These are phyloP conservation scores for Synanthedon formicaeformis DNA, from an alignment of 2,888 invertebrate species.

Conservation along the genomic window DNA sequence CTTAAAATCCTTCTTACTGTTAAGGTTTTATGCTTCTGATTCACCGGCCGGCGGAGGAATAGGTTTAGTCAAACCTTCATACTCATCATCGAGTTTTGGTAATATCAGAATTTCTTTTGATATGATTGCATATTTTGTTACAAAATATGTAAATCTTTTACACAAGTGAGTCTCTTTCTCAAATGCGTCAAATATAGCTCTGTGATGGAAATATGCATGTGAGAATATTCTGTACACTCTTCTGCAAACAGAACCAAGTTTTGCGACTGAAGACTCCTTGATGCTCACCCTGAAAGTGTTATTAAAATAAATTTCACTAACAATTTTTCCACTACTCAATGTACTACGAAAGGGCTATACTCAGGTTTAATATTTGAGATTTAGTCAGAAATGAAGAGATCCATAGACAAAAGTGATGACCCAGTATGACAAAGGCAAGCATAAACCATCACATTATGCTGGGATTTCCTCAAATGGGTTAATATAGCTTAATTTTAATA, in stretches of 20 bases:
- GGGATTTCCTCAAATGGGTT: too few relatives aligned
- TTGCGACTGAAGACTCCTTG: constrained; percentile 98
- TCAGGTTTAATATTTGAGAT: too few relatives aligned
- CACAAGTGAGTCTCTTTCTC: constrained; percentile 97
- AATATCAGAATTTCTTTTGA: constrained; percentile 98
- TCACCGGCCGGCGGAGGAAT: constrained; percentile 65
- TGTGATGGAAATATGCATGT: constrained; percentile 99
- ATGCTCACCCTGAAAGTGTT: constrained; percentile 89
- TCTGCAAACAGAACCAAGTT: constrained; percentile 97
- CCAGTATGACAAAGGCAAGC: too few relatives aligned
- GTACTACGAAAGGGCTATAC: too few relatives aligned
- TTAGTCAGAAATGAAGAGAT: too few relatives aligned
- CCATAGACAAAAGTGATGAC: too few relatives aligned
- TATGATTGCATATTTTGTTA: constrained; percentile 98
- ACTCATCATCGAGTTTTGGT: constrained; percentile 90
- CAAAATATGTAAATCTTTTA: constrained; percentile 96
- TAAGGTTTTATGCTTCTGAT: constrained; percentile 55
- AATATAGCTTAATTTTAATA: too few relatives aligned
- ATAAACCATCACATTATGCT: too few relatives aligned
- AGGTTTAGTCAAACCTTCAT: constrained; percentile 24
- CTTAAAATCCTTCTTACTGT: neutral
- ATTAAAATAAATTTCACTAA: neutral
- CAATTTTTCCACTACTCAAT: neutral
- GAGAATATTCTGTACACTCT: constrained; percentile 99
- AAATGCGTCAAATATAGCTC: constrained; percentile 96